Conservation (phyloP, 2,797 vertebrate genomes). For the Ceryle rudis region DNA sequence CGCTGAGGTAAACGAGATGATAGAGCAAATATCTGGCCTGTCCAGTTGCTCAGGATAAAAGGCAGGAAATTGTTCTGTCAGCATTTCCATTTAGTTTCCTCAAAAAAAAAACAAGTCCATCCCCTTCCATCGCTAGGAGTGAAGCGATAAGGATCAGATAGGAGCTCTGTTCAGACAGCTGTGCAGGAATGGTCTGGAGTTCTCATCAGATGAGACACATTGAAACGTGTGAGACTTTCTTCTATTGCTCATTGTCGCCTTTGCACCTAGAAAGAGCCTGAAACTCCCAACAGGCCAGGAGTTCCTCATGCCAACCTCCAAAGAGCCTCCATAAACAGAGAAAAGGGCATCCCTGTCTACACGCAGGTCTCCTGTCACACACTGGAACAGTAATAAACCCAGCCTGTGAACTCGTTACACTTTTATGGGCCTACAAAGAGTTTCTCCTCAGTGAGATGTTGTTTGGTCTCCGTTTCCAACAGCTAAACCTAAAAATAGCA, state of each 20-base stretch:
- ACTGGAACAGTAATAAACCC: neutral
- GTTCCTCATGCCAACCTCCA: neutral
- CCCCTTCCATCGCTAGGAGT: neutral
- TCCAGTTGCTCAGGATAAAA: neutral
- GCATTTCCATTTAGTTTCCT: conserved; percentile 11
- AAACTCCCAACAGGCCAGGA: neutral
- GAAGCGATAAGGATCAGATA: neutral
- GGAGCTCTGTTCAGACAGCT: neutral
- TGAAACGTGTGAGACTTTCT: neutral
- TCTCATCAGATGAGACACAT: neutral
- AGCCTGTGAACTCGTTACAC: neutral
- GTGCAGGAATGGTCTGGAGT: neutral
- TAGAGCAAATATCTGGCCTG: neutral
- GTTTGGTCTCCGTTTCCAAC: neutral
- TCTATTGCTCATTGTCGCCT: neutral
- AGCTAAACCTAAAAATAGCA: neutral
- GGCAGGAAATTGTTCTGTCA: neutral
- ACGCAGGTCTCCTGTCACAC: neutral
- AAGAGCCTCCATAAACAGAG: neutral
- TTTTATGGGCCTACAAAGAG: neutral
- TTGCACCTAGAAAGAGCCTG: neutral
- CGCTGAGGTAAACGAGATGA: neutral
- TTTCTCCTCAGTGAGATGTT: neutral
- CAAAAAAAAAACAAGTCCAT: neutral
- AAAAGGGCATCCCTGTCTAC: neutral